Evolutionary conservation across 2,888 invertebrate genomes (phyloP).

Genomic region (Leuctra nigra): DNA sequence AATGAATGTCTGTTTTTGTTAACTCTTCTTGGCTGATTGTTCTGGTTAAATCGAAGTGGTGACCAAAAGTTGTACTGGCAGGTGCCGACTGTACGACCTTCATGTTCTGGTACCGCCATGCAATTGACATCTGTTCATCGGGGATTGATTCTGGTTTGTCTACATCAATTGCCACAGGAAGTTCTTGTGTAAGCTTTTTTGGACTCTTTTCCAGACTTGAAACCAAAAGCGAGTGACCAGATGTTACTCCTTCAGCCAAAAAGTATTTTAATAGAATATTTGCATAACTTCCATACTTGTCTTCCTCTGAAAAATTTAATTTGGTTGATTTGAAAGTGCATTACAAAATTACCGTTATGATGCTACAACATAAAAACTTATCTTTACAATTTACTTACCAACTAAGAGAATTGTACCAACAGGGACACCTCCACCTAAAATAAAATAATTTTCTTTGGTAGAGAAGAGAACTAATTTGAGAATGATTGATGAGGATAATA

Average conservation of each 20-base stretch:
- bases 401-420: conserved; percentile 63
- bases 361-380: neutral
- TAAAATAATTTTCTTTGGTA: too few relatives aligned
- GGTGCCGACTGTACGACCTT: conserved; percentile 51
- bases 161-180: conserved; percentile 45
- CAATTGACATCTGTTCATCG: conserved; percentile 70
- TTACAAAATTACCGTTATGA: neutral
- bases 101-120: conserved; percentile 82
- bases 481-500: too few relatives aligned
- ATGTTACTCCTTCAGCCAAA: conserved; percentile 77
- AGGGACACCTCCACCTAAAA: conserved; percentile 62
- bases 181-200: conserved; percentile 51
- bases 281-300: conserved; percentile 68
- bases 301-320: conserved; percentile 64
- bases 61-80: conserved; percentile 51
- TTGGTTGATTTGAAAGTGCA: neutral
- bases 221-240: conserved; percentile 64
- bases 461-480: too few relatives aligned
- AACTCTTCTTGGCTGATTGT: conserved; percentile 55
- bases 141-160: conserved; percentile 20
- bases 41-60: conserved; percentile 76
- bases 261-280: conserved; percentile 76
- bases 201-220: conserved; percentile 67
- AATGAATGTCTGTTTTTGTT: conserved; percentile 49
- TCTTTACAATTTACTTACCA: conserved; percentile 46